Conservation (phyloP, 2,797 vertebrate species). For the Enteromius afrohamiltoni region DNA sequence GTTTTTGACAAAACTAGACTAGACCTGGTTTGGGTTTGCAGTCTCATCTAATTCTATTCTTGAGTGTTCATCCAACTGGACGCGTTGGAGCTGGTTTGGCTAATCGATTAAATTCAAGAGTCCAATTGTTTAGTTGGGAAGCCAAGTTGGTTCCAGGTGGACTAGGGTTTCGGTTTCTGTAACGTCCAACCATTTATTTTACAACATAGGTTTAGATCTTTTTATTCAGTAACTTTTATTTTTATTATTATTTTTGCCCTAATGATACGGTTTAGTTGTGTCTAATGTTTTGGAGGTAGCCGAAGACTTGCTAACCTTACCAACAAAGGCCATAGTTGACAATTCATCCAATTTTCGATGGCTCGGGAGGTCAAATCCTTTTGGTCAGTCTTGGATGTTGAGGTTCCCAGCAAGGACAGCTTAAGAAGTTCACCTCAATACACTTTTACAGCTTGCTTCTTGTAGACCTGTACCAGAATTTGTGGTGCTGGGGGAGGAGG, state of each 20-base stretch:
- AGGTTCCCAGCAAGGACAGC: conserved; percentile 75
- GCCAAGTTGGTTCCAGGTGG: conserved; percentile 47
- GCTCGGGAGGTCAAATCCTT: conserved; percentile 65
- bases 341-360: conserved; percentile 65
- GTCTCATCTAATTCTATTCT: conserved; percentile 39
- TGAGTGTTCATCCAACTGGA: conserved; percentile 27
- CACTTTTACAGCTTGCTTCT: conserved; percentile 72
- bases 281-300: conserved; percentile 47
- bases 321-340: conserved; percentile 66
- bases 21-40: conserved; percentile 50
- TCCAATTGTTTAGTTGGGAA: conserved; percentile 40
- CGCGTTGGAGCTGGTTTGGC: conserved; percentile 39
- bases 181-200: conserved; percentile 42
- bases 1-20: conserved; percentile 59
- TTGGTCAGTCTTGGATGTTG: conserved; percentile 73
- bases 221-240: conserved; percentile 37
- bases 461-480: conserved; percentile 96
- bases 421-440: conserved; percentile 73
- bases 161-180: conserved; percentile 43
- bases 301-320: conserved; percentile 56
- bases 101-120: conserved; percentile 40
- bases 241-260: conserved; percentile 16
- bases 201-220: neutral
- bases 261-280: conserved; percentile 64
- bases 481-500: conserved; percentile 85